Evolutionary conservation across 2,888 invertebrate species (phyloP).

Genomic region (Caenorhabditis virilis): DNA sequence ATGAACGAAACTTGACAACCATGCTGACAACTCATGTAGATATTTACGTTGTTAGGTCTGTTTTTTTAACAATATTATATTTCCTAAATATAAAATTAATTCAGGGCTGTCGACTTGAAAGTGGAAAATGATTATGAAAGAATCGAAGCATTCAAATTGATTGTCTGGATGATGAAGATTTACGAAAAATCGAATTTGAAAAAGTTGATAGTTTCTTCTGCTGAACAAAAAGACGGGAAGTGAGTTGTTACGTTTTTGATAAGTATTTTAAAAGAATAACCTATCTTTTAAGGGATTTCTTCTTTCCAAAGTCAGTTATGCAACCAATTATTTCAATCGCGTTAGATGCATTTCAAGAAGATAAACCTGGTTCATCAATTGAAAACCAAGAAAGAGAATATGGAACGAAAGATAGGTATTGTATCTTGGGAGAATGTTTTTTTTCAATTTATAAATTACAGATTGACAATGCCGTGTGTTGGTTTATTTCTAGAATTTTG

Average conservation of each 20-base stretch:
- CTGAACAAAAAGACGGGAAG: constrained; percentile 36
- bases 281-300: constrained; percentile 30
- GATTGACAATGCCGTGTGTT: constrained; percentile 49
- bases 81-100: constrained; percentile 38
- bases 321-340: constrained; percentile 57
- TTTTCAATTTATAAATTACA: constrained; percentile 11
- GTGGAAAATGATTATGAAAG: constrained; percentile 82
- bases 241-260: constrained; percentile 9
- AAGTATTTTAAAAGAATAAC: neutral
- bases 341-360: constrained; percentile 30
- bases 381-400: neutral
- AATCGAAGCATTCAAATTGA: constrained; percentile 86
- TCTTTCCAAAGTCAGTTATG: constrained; percentile 54
- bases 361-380: neutral
- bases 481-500: constrained; percentile 56
- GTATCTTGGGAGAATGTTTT: neutral
- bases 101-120: constrained; percentile 85
- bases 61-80: no score
- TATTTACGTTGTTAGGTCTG: constrained; percentile 48
- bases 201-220: constrained; percentile 38
- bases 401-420: neutral
- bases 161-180: constrained; percentile 75
- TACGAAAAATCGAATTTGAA: constrained; percentile 48
- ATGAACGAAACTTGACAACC: constrained; percentile 40
- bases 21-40: constrained; percentile 51